Conservation (phyloP, 2,797 vertebrate species). For the Lithobates sylvaticus region DNA sequence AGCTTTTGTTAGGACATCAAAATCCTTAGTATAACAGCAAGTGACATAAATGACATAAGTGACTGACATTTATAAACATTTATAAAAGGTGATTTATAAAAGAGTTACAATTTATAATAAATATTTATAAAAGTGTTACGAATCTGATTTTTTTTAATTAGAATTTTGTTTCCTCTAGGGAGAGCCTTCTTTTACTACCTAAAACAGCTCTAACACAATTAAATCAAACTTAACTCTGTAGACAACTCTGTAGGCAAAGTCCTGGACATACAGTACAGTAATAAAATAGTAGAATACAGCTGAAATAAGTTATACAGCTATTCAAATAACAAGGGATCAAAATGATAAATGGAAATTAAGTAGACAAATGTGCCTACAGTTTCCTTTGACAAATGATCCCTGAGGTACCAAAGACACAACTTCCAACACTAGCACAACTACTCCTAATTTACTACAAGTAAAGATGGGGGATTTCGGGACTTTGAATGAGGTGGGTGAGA, state of each 20-base stretch:
- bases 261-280: background rate
- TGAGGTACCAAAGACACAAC: background rate
- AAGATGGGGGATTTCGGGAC: too few species aligned
- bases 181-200: background rate
- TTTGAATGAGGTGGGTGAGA: too few species aligned
- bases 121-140: slow-evolving; percentile 3
- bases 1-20: background rate
- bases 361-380: background rate
- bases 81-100: slow-evolving; percentile 18
- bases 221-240: too few species aligned
- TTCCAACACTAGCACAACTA: background rate
- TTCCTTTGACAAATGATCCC: background rate
- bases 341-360: background rate
- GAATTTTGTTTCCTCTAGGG: background rate
- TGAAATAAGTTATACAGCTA: background rate
- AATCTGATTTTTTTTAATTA: background rate
- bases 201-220: background rate
- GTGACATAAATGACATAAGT: slow-evolving; percentile 16
- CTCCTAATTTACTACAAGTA: background rate
- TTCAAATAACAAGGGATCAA: background rate
- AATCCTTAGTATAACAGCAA: background rate
- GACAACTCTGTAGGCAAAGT: too few species aligned
- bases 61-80: slow-evolving; percentile 9
- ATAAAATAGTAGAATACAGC: background rate
- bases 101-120: background rate